These are phyloP conservation scores for Diaprepes abbreviatus DNA, from an alignment of 2,888 invertebrate genomes.

Conservation along the genomic window DNA sequence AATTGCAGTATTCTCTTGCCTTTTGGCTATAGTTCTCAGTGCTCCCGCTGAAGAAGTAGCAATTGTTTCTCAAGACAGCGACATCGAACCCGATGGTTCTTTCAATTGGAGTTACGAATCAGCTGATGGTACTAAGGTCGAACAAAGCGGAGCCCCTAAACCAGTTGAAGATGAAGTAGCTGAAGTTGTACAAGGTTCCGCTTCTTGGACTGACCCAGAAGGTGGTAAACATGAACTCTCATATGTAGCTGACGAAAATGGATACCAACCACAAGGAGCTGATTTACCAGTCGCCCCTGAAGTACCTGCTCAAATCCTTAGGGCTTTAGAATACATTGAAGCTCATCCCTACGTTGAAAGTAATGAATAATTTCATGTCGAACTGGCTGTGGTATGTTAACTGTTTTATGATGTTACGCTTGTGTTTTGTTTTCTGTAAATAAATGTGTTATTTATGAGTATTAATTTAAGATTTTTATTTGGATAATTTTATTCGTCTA, in stretches of 20 bases:
- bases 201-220: conserved; percentile 69
- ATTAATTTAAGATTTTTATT: neutral
- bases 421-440: neutral
- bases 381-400: neutral
- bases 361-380: neutral
- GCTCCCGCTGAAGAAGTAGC: conserved; percentile 3
- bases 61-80: conserved; percentile 9
- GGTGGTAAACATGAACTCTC: conserved; percentile 67
- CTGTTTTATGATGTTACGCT: neutral
- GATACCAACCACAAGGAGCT: conserved; percentile 68
- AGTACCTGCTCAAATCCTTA: conserved; percentile 73
- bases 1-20: neutral
- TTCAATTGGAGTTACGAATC: conserved; percentile 64
- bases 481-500: no score
- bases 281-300: conserved; percentile 64
- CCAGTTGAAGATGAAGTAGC: conserved; percentile 54
- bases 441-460: conserved; percentile 4
- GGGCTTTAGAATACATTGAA: conserved; percentile 69
- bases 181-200: conserved; percentile 53
- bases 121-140: conserved; percentile 73
- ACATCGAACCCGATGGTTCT: conserved; percentile 34
- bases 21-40: conserved; percentile 6
- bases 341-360: conserved; percentile 62
- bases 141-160: conserved; percentile 69
- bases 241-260: conserved; percentile 72